Percentiles rank a stretch among this genome's conserved stretches.
Conservation (phyloP, 2,113 vertebrate species). For the Sander lucioperca region DNA sequence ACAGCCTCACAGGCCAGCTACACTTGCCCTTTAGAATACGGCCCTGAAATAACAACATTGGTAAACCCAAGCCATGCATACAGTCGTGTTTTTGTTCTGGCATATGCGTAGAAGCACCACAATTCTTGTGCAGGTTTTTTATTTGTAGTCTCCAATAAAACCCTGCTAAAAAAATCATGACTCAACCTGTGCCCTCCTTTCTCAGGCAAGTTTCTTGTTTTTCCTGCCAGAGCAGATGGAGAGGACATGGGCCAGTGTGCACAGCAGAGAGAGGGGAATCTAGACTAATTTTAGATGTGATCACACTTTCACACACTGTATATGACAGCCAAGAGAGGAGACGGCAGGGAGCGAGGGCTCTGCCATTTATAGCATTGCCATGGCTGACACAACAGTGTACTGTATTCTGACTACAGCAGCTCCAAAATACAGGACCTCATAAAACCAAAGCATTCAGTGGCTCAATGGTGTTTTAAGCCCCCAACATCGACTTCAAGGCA, state of each 20-base stretch:
- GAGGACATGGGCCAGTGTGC: constrained; percentile 75
- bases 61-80: not conserved
- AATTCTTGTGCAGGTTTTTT: not conserved
- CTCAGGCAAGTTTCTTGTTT: constrained; percentile 55
- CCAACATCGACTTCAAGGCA: too few relatives aligned
- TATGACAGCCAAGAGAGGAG: constrained; percentile 74
- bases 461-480: too few relatives aligned
- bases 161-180: not conserved
- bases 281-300: constrained; percentile 77
- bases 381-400: constrained; percentile 41
- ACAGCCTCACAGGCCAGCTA: constrained; percentile 36
- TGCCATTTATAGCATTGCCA: constrained; percentile 69
- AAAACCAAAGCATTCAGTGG: not conserved
- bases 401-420: not conserved
- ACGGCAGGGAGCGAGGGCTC: constrained; percentile 32
- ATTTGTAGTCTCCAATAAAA: not conserved
- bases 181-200: constrained; percentile 18
- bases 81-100: not conserved
- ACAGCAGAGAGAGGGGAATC: constrained; percentile 56
- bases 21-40: constrained; percentile 34
- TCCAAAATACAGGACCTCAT: constrained; percentile 6
- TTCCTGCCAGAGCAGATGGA: constrained; percentile 79
- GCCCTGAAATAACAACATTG: constrained; percentile 8
- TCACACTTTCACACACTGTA: constrained; percentile 72
- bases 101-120: not conserved